Conservation (phyloP, 2,113 vertebrate genomes). For the Cinclus mexicanus region DNA sequence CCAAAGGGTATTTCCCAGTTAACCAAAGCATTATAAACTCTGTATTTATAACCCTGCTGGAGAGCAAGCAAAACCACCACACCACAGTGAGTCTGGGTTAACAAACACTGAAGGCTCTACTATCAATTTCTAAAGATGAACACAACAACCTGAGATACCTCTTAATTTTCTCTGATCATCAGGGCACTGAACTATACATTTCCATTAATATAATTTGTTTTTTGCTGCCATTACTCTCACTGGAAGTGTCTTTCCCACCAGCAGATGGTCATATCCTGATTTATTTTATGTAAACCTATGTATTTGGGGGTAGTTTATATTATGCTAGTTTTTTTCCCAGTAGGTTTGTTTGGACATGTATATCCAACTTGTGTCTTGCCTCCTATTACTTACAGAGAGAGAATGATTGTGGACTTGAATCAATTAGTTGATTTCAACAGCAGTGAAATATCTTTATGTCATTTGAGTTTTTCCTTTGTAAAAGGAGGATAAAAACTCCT, state of each 20-base stretch:
- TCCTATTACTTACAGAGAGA: background rate
- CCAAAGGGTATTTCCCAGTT: background rate
- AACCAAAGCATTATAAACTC: background rate
- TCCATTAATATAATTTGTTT: background rate
- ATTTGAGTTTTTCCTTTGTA: background rate
- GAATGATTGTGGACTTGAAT: background rate
- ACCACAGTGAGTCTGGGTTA: rapidly evolving
- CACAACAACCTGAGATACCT: background rate
- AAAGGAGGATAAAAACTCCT: background rate
- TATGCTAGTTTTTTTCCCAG: background rate
- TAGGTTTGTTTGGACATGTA: background rate
- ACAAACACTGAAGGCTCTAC: background rate
- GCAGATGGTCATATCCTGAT: background rate
- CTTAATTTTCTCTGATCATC: background rate
- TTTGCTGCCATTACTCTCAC: background rate
- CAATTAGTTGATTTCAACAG: background rate
- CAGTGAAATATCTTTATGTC: background rate
- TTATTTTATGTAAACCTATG: background rate
- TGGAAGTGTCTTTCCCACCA: background rate
- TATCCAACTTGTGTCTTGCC: background rate
- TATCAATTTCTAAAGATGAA: background rate
- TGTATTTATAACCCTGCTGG: background rate
- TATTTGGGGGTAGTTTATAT: background rate
- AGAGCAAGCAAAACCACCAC: background rate
- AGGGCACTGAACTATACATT: background rate